Conservation (phyloP, 1,140 invertebrate genomes). For the Drosophila lacteicornis region DNA sequence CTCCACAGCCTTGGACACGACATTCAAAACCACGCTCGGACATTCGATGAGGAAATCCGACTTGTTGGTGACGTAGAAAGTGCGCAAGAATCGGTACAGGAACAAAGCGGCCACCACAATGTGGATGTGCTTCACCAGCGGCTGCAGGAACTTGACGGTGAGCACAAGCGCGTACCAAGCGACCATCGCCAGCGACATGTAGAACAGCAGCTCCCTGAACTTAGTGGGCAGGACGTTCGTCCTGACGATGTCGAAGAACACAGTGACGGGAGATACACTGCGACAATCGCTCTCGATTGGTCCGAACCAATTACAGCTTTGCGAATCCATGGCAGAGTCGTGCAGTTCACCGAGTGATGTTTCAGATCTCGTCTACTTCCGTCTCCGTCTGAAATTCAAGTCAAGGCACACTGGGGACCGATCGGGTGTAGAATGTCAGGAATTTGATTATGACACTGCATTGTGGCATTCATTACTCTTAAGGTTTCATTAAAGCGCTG, state of each 20-base stretch:
- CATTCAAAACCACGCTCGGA: background rate
- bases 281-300: conserved; percentile 11
- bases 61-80: conserved; percentile 11
- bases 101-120: conserved; percentile 25
- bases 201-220: conserved; percentile 55
- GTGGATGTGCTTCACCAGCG: conserved; percentile 49
- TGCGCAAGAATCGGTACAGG: conserved; percentile 30
- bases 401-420: background rate
- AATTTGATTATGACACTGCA: no score
- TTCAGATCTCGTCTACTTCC: background rate
- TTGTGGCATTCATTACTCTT: no score
- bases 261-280: conserved; percentile 1
- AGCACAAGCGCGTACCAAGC: conserved; percentile 42
- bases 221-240: conserved; percentile 59
- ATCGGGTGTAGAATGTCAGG: background rate
- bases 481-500: no score
- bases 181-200: conserved; percentile 35
- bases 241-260: conserved; percentile 40
- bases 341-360: background rate
- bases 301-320: background rate
- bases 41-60: conserved; percentile 13
- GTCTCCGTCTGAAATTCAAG: background rate
- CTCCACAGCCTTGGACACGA: conserved; percentile 6
- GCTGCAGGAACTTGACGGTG: conserved; percentile 28
- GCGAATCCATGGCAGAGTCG: conserved; percentile 17